Conservation (phyloP, 2,888 invertebrate genomes). For the Cantharis lateralis region DNA sequence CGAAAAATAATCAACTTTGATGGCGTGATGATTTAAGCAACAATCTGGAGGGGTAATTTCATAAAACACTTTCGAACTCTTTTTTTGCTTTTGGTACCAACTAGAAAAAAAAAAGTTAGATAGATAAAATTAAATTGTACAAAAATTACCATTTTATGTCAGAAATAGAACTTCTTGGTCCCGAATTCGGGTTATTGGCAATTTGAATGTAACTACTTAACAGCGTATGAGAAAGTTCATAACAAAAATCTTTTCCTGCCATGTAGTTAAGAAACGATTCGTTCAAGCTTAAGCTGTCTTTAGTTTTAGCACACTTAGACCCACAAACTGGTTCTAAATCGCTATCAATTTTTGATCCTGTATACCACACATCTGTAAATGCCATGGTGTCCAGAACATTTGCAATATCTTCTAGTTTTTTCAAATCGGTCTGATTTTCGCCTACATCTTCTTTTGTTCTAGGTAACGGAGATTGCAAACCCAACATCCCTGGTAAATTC, state of each 20-base stretch:
- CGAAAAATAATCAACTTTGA: conserved; percentile 73
- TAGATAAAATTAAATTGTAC: background rate
- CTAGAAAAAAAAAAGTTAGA: conserved; percentile 53
- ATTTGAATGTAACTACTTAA: conserved; percentile 6
- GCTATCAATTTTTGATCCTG: conserved; percentile 29
- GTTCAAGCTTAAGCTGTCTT: conserved; percentile 49
- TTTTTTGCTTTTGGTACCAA: conserved; percentile 52
- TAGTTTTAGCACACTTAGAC: conserved; percentile 41
- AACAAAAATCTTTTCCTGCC: conserved; percentile 12
- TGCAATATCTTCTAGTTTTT: conserved; percentile 19
- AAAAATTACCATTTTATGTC: background rate
- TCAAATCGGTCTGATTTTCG: background rate
- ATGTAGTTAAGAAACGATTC: conserved; percentile 21
- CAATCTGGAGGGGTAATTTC: conserved; percentile 58
- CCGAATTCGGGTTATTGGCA: background rate
- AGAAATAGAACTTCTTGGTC: background rate
- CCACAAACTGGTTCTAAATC: conserved; percentile 47
- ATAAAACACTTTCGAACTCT: conserved; percentile 56
- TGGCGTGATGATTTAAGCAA: conserved; percentile 60
- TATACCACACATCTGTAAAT: conserved; percentile 42
- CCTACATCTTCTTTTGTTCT: background rate
- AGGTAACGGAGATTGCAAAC: background rate
- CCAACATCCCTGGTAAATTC: conserved; percentile 43
- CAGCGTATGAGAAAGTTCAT: conserved; percentile 19
- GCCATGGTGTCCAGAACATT: conserved; percentile 40